Percentiles rank a stretch among this genome's conserved stretches.
Conservation (phyloP, 2,113 vertebrate species). For the Nansenia antarctica region DNA sequence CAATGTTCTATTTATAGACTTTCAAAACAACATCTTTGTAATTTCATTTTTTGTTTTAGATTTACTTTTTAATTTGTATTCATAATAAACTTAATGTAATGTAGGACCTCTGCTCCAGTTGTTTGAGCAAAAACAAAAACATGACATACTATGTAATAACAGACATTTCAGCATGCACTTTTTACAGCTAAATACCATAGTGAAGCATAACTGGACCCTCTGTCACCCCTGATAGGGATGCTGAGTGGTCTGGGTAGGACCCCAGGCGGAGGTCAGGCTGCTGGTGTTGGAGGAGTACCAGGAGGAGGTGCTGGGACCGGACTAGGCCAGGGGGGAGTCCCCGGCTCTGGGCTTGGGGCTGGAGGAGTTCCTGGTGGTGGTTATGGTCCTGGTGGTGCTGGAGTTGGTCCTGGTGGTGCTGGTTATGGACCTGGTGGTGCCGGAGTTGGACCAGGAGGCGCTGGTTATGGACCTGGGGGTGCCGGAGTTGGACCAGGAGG, state of each 20-base stretch:
- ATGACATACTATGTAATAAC: too few relatives aligned
- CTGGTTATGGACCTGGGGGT: constrained; percentile 34
- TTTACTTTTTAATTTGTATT: too few relatives aligned
- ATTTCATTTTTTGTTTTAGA: too few relatives aligned
- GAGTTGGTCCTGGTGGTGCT: not conserved
- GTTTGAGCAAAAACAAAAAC: too few relatives aligned
- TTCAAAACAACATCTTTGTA: too few relatives aligned
- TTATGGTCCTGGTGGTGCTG: not conserved
- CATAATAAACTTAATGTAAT: too few relatives aligned
- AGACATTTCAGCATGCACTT: not conserved
- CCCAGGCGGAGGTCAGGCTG: not conserved
- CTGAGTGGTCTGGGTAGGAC: constrained; percentile 4
- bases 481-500: constrained; percentile 6
- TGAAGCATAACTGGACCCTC: too few relatives aligned
- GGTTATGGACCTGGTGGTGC: constrained; percentile 24
- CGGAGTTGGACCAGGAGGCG: constrained; percentile 4
- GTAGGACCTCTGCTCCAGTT: too few relatives aligned
- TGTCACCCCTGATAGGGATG: constrained; percentile 6
- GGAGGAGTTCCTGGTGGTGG: not conserved
- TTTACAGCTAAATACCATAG: not conserved
- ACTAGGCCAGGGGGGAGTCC: constrained; percentile 4
- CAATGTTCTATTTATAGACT: too few relatives aligned
- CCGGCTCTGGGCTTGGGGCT: not conserved
- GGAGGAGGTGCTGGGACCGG: constrained; percentile 49
- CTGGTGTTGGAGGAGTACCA: constrained; percentile 1